phyloP scores from a whole-genome alignment of 92 coral and sea anemone species.

The Heteractis magnifica region DNA sequence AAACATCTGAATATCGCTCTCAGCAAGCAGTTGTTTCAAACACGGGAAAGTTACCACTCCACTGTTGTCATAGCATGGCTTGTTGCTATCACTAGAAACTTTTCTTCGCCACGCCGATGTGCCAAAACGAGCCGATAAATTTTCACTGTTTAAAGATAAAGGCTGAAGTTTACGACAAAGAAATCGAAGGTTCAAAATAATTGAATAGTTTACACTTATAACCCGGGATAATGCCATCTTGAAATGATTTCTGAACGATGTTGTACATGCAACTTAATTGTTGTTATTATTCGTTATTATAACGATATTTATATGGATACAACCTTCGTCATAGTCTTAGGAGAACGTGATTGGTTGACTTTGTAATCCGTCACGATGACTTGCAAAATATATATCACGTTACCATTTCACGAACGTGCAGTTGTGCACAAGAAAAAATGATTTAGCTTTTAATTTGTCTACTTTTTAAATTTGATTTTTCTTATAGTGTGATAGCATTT shows the following conservation, averaged over 20 bases:
- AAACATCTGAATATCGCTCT: slow-evolving; percentile 59
- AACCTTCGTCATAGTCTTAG: not conserved
- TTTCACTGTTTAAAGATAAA: not conserved
- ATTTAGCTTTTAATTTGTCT: too few relatives aligned
- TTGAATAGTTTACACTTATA: not conserved
- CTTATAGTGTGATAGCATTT: too few relatives aligned
- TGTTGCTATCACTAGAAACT: not conserved
- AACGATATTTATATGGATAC: not conserved
- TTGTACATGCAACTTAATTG: not conserved
- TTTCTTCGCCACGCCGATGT: not conserved
- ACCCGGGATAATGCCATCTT: not conserved
- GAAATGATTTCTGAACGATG: not conserved
- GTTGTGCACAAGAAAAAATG: not conserved
- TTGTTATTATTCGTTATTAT: too few relatives aligned
- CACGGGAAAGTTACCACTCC: slow-evolving; percentile 39
- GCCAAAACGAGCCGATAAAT: not conserved
- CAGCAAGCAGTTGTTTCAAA: slow-evolving; percentile 50
- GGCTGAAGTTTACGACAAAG: not conserved
- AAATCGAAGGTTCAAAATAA: not conserved
- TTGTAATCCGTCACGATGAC: not conserved
- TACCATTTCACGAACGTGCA: not conserved
- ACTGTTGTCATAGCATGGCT: slow-evolving; percentile 40
- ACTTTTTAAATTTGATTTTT: too few relatives aligned
- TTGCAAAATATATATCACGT: not conserved
- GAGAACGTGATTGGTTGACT: not conserved